Evolutionary conservation across 2,888 invertebrate genomes (phyloP), one percentile per base, ranked within the genome.

Genomic region (Coecobrya sp.): DNA sequence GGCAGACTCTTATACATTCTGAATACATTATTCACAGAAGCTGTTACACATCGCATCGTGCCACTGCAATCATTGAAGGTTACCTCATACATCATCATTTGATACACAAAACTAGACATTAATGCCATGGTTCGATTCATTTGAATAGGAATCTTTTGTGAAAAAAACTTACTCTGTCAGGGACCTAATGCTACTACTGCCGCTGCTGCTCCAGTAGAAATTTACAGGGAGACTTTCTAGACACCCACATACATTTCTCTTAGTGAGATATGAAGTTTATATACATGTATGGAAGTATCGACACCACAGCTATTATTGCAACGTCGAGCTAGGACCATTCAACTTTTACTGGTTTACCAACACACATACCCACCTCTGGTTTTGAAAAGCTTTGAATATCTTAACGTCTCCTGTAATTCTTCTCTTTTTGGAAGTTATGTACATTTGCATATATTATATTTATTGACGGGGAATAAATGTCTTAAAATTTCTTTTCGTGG

Each of bases 41-140:
- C 76, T 76, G 76, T 49, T 76, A 49, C 76, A 76, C 76, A 76
- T 81, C 59, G 81, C 81, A 81, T 55, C 70, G 52, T 86, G 68
- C 86, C 49, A 22, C 70, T 70, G 82, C 73, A 86, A 91, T 86
- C 91, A 91, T 42, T 59, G 59, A 86, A 86, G 86, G 84, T 82
- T 65, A 84, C 52, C 91, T 82, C 91, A 79, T 91, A 91, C 86
- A 91, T 91, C 91, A 91, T 91, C 87, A 86, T 91, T 91, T 91
- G 91, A 91, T 87, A 87, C 70, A 70, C 84, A 73, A 73, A 42
- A 59, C 59, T 27, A 73, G 84, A 87, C 84, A 92, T 82, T 59
- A 92, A 45, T 73, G 59, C 68, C 84, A 91, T 86, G 84, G 76
- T 86, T 90, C 90, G 62, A 89, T 87, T 87, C 87, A 59, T 87